Evolutionary conservation across 2,888 invertebrate species (phyloP).

Genomic region (Strigamia transsilvanica): DNA sequence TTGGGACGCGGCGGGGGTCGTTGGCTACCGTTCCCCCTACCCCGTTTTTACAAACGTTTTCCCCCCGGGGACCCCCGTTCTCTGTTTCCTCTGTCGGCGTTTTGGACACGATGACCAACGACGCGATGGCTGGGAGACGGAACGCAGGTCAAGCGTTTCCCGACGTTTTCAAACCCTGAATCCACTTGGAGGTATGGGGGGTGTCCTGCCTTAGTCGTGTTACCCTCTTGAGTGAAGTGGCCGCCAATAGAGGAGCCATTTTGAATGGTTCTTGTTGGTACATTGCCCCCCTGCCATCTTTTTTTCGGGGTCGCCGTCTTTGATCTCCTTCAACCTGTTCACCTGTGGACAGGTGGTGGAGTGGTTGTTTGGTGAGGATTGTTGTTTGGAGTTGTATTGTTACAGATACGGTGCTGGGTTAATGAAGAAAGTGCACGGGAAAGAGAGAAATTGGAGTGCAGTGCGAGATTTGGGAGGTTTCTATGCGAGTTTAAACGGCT

Average conservation of each 20-base stretch:
- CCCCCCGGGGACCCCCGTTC: constrained; percentile 1
- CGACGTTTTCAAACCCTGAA: constrained; percentile 7
- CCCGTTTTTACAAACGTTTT: background rate
- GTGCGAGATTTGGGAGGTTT: background rate
- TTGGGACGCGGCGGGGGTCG: constrained; percentile 24
- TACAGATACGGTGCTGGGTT: constrained; percentile 24
- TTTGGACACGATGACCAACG: constrained; percentile 45
- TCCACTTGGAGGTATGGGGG: constrained; percentile 34
- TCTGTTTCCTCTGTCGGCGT: constrained; percentile 1
- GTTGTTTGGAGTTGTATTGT: constrained; percentile 38
- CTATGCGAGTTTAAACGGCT: background rate
- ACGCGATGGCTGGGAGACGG: constrained; percentile 24
- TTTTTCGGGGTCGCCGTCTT: constrained; percentile 12
- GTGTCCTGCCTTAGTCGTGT: background rate
- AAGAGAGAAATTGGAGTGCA: background rate
- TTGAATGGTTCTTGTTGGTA: constrained; percentile 43
- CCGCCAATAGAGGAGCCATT: constrained; percentile 41
- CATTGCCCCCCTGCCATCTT: constrained; percentile 24
- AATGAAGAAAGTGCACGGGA: constrained; percentile 24
- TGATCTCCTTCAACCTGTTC: constrained; percentile 45
- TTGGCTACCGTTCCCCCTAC: constrained; percentile 11
- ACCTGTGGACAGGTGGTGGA: constrained; percentile 41
- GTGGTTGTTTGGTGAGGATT: constrained; percentile 21
- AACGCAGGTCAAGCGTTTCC: constrained; percentile 49
- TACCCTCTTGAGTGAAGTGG: constrained; percentile 51